phyloP scores from a whole-genome alignment of 2,113 vertebrate genomes.

The Varanus salvator region DNA sequence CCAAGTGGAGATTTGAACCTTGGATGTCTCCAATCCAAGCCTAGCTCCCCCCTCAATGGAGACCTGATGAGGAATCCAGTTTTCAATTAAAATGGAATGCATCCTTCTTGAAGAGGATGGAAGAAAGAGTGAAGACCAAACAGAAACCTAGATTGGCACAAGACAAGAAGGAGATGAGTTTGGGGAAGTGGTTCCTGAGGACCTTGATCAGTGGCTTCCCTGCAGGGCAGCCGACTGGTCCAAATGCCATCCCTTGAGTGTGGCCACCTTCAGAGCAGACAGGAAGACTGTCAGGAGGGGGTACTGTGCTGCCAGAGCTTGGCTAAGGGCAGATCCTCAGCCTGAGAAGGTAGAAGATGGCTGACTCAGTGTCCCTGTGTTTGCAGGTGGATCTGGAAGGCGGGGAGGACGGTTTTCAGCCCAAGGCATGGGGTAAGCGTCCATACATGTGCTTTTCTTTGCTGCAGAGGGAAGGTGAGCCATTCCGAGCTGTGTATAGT shows the following conservation, averaged over 20 bases:
- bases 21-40: no score
- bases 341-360: background rate
- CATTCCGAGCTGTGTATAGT: background rate
- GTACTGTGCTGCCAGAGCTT: background rate
- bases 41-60: no score
- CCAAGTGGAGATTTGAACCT: no score
- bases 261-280: background rate
- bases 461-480: no score
- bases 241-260: background rate
- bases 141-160: no score
- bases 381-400: slow-evolving; percentile 83
- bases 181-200: no score
- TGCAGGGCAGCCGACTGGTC: background rate
- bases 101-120: no score
- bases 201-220: background rate
- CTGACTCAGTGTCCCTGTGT: background rate
- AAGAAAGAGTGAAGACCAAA: no score
- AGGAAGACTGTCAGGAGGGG: background rate
- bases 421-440: slow-evolving; percentile 97
- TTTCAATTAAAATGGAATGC: no score
- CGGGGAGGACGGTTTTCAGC: slow-evolving; percentile 95
- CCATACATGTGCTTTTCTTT: background rate
- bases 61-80: no score
- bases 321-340: no score
- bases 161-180: no score